Evolutionary conservation across 2,888 invertebrate genomes (phyloP).

Genomic region (Actias luna): DNA sequence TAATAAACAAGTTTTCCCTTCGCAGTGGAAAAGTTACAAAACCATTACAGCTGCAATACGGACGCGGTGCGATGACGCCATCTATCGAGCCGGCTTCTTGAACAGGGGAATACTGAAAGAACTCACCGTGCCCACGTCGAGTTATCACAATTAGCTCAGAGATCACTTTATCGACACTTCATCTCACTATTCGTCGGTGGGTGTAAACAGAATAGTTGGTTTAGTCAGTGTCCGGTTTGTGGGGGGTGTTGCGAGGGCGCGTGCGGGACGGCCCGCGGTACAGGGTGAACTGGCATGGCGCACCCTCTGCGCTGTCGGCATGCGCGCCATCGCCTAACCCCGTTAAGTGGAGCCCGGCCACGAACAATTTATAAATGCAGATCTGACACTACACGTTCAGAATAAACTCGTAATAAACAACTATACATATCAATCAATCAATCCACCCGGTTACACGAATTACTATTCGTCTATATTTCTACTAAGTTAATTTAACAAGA

Average conservation of each 20-base stretch:
- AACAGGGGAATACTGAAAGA: slow-evolving; percentile 21
- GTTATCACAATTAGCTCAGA: background rate
- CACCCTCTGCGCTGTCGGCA: slow-evolving; percentile 40
- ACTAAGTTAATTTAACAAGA: no score
- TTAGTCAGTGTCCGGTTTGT: background rate
- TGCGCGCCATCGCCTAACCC: slow-evolving; percentile 58
- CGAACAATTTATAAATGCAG: slow-evolving; percentile 43
- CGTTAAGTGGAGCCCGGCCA: slow-evolving; percentile 39
- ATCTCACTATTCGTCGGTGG: background rate
- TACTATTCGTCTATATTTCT: no score
- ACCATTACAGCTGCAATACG: slow-evolving; percentile 68
- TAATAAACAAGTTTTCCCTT: slow-evolving; percentile 41
- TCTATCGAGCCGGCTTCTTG: slow-evolving; percentile 38
- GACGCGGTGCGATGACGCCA: slow-evolving; percentile 61
- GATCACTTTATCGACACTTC: slow-evolving; percentile 1
- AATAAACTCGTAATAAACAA: background rate
- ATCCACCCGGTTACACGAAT: no score
- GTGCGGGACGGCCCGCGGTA: slow-evolving; percentile 43
- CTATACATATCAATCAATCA: background rate
- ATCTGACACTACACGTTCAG: slow-evolving; percentile 27
- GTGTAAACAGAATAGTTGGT: slow-evolving; percentile 4
- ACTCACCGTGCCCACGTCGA: slow-evolving; percentile 28
- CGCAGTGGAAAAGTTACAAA: slow-evolving; percentile 42
- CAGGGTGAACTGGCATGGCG: slow-evolving; percentile 58
- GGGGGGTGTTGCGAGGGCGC: slow-evolving; percentile 20